Conservation (phyloP, 2,888 invertebrate species). For the Drosophila prostipennis region DNA sequence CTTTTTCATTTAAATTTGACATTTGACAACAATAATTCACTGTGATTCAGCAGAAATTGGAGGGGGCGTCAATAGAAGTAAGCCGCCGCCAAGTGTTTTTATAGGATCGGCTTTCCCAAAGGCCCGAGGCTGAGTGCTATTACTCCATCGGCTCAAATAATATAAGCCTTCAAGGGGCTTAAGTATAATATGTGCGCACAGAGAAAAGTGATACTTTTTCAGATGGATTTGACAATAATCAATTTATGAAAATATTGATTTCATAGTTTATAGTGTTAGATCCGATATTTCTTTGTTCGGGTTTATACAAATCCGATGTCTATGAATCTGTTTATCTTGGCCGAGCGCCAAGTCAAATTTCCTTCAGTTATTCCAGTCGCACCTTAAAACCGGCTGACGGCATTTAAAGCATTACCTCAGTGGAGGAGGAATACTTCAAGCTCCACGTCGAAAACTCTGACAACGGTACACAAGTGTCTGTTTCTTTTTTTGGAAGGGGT, state of each 20-base stretch:
- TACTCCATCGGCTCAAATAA: constrained; percentile 45
- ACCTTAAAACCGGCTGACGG: constrained; percentile 73
- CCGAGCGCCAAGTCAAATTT: constrained; percentile 53
- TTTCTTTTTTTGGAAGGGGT: constrained; percentile 9
- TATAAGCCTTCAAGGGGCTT: constrained; percentile 17
- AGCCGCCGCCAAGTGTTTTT: constrained; percentile 44
- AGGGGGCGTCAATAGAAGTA: constrained; percentile 22
- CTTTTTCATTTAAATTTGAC: constrained; percentile 36
- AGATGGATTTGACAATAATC: neutral
- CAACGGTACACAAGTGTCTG: constrained; percentile 56
- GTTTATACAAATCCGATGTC: too few relatives aligned
- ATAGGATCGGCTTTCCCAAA: constrained; percentile 58
- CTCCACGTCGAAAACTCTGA: constrained; percentile 38
- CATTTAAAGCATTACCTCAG: constrained; percentile 49
- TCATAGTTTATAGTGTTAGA: neutral
- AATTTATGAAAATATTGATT: neutral
- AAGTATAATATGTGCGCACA: constrained; percentile 1
- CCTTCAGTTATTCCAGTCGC: constrained; percentile 59
- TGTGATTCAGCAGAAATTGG: constrained; percentile 42
- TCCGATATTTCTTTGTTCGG: neutral
- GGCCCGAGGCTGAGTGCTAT: constrained; percentile 32
- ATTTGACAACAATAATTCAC: constrained; percentile 45
- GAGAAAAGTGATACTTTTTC: constrained; percentile 5
- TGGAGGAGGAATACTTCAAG: constrained; percentile 15
- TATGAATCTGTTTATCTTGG: constrained; percentile 17